Evolutionary conservation across 1,140 invertebrate species (phyloP).

Genomic region (Drosophila littoralis): DNA sequence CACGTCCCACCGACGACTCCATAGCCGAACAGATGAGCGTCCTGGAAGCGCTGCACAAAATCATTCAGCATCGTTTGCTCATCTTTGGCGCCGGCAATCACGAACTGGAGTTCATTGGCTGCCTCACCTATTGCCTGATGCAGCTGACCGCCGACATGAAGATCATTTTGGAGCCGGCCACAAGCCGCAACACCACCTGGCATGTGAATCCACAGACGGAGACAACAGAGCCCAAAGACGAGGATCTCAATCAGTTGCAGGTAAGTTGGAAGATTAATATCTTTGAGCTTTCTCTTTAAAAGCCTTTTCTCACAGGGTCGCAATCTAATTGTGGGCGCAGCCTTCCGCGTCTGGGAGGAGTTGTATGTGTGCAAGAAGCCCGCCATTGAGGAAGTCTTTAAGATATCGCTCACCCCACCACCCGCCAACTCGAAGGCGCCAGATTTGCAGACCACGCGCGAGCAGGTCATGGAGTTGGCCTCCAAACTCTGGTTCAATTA

Average conservation of each 20-base stretch:
- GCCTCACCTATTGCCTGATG: conserved; percentile 97
- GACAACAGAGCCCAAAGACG: conserved; percentile 89
- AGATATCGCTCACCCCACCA: conserved; percentile 90
- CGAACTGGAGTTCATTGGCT: conserved; percentile 97
- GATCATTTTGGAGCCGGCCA: conserved; percentile 91
- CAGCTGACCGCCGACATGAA: conserved; percentile 96
- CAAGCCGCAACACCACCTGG: conserved; percentile 90
- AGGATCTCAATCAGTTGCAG: conserved; percentile 91
- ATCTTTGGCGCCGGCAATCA: conserved; percentile 98
- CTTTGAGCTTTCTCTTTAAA: not conserved
- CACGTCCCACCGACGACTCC: conserved; percentile 93
- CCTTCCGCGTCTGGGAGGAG: conserved; percentile 98
- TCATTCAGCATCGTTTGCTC: conserved; percentile 91
- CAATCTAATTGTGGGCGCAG: conserved; percentile 94
- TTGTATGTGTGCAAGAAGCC: conserved; percentile 98
- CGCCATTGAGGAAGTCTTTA: conserved; percentile 96
- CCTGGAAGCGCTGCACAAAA: conserved; percentile 95
- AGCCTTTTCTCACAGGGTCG: conserved; percentile 85
- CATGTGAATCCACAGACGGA: conserved; percentile 92
- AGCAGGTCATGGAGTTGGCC: conserved; percentile 93
- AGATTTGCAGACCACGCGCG: conserved; percentile 90
- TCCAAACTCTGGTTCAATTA: conserved; percentile 95
- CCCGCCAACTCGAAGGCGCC: conserved; percentile 91
- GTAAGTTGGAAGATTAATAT: conserved; percentile 18
- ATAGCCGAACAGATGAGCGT: conserved; percentile 96